phyloP scores from a whole-genome alignment of 2,113 vertebrate species.

The Phalacrocorax carbo region DNA sequence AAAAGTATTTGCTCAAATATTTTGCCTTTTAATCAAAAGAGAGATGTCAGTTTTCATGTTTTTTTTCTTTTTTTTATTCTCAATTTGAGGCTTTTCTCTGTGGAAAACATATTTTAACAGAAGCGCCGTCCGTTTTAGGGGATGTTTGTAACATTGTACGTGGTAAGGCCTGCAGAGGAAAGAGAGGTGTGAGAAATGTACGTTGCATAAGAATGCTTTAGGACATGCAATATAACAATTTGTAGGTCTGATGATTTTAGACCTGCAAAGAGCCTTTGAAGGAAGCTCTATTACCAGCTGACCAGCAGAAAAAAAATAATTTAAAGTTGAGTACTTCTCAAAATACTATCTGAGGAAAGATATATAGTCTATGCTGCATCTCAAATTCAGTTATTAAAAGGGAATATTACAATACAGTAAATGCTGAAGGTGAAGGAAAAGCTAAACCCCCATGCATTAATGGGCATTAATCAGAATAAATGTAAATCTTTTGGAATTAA shows the following conservation, averaged over 20 bases:
- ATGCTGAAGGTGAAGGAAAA: neutral
- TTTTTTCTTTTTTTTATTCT: neutral
- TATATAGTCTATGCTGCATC: neutral
- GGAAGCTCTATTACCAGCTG: neutral
- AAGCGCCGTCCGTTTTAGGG: neutral
- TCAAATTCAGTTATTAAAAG: neutral
- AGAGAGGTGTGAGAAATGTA: neutral
- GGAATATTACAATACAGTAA: neutral
- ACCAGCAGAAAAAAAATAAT: neutral
- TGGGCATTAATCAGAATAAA: neutral
- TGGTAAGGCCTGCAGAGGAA: neutral
- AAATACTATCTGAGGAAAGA: neutral
- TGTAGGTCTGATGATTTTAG: neutral
- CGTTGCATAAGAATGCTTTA: neutral
- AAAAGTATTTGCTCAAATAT: neutral
- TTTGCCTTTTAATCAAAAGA: neutral
- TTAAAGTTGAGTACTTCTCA: neutral
- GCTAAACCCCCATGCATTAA: neutral
- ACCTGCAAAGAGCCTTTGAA: neutral
- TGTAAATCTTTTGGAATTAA: neutral
- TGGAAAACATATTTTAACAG: neutral
- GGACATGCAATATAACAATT: neutral
- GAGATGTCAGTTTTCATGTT: neutral
- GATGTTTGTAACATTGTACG: neutral
- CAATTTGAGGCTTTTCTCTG: neutral